Base-by-base conservation (phyloP, 2,888 invertebrate genomes). In the Piscicola geometra region DNA sequence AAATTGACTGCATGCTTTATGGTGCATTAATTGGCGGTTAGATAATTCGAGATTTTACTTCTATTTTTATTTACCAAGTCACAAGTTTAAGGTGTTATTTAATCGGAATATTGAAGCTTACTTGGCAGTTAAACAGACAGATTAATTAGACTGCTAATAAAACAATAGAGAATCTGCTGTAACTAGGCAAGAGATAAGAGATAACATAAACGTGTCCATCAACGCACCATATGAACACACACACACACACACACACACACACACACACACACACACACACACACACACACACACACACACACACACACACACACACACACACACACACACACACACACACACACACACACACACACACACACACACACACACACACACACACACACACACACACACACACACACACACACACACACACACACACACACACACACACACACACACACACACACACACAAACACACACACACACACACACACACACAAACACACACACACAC, bases 331-430 rank as follows among this genome's bases (percentile, higher is more conserved):
- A 75, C 67, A 75, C 52, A 75, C 41, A 75, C 41, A 75, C 67
- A 75, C 41, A 75, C 52, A 75, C 41, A 75, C 35, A 75, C 41
- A 75, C 32, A 75, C 41, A 75, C 35, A 75, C 41, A 75, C 52
- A 75, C 41, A 70, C 52, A 75, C 41, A 70, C 35, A 75, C 30
- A 70, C 52, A 75, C 28, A 70, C 52, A 75, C 41, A 56, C 56
- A 75, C 41, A 70, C 70, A 75, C 30, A 70, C 70, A 75, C 30
- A 70, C 56, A 74, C 28, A 74, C 67, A 74, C 30, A 75, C 60
- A 56, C 36, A 74, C 47, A 74, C 28, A 74, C 5, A 74, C 30
- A 71, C 50, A 71, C 35, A 71, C 50, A 71, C 35, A 71, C 50
- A 71, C 35, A 71, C 50, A 71, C 35, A 71, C 50, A 71, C 35